Conservation (phyloP, 2,888 invertebrate genomes). For the Idaea straminata region DNA sequence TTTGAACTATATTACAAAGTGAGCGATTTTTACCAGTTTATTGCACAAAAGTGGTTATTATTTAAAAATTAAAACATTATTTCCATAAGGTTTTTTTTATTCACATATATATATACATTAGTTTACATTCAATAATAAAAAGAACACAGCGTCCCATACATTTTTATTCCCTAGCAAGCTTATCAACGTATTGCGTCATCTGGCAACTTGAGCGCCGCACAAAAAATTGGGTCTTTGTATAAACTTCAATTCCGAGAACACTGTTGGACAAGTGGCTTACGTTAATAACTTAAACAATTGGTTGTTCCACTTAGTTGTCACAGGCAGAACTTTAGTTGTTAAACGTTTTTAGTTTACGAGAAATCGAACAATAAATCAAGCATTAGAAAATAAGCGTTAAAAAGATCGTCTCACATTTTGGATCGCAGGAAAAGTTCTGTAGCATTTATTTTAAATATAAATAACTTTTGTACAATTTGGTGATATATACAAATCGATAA, state of each 20-base stretch:
- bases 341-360: conserved; percentile 10
- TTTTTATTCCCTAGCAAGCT: conserved; percentile 8
- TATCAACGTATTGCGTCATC: conserved; percentile 10
- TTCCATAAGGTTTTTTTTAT: conserved; percentile 9
- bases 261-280: conserved; percentile 12
- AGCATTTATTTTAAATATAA: conserved; percentile 12
- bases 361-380: too few relatives aligned
- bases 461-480: conserved; percentile 8
- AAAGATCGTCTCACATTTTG: conserved; percentile 9
- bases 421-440: conserved; percentile 14
- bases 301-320: conserved; percentile 13
- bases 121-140: conserved; percentile 9
- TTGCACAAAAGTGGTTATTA: conserved; percentile 10
- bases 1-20: too few relatives aligned
- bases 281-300: conserved; percentile 10
- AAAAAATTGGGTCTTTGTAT: conserved; percentile 10
- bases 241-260: conserved; percentile 10
- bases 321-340: conserved; percentile 12
- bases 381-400: conserved; percentile 10
- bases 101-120: conserved; percentile 7
- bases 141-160: conserved; percentile 9
- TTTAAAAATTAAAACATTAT: conserved; percentile 9
- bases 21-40: conserved; percentile 10
- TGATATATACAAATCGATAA: conserved; percentile 13
- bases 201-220: conserved; percentile 10